Evolutionary conservation across 2,797 vertebrate species (phyloP).

Genomic region (Allobates femoralis): DNA sequence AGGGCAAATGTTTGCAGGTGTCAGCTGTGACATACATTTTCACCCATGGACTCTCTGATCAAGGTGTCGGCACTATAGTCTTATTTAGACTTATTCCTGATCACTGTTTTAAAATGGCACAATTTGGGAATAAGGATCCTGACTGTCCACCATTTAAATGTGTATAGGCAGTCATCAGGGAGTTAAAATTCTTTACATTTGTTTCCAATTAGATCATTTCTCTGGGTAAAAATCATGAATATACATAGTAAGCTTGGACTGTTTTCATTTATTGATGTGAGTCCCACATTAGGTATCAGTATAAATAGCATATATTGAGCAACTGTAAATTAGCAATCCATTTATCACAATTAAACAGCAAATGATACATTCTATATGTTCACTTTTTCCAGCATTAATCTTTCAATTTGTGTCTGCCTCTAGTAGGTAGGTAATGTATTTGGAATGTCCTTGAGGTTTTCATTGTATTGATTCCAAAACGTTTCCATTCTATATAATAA

Average conservation of each 20-base stretch:
- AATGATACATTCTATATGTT: background rate
- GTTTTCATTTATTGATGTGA: background rate
- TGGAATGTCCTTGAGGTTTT: background rate
- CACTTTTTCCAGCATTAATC: constrained; percentile 1
- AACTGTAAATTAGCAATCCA: background rate
- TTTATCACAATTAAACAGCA: constrained; percentile 11
- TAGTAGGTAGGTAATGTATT: background rate
- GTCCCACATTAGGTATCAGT: background rate
- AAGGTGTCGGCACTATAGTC: too few relatives aligned
- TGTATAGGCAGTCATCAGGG: too few relatives aligned
- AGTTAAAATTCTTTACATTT: background rate
- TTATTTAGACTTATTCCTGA: too few relatives aligned
- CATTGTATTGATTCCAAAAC: background rate
- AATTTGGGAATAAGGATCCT: too few relatives aligned
- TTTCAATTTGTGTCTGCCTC: background rate
- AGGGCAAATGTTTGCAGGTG: too few relatives aligned
- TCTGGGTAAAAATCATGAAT: background rate
- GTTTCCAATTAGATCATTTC: background rate
- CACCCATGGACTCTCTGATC: too few relatives aligned
- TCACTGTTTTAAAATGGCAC: too few relatives aligned
- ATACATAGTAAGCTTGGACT: background rate
- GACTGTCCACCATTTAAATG: too few relatives aligned
- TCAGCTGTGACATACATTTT: too few relatives aligned
- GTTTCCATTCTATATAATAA: background rate
- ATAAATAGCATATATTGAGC: background rate